Conservation (phyloP, 1,140 invertebrate genomes). For the Pseudomyrmex pallidus region DNA sequence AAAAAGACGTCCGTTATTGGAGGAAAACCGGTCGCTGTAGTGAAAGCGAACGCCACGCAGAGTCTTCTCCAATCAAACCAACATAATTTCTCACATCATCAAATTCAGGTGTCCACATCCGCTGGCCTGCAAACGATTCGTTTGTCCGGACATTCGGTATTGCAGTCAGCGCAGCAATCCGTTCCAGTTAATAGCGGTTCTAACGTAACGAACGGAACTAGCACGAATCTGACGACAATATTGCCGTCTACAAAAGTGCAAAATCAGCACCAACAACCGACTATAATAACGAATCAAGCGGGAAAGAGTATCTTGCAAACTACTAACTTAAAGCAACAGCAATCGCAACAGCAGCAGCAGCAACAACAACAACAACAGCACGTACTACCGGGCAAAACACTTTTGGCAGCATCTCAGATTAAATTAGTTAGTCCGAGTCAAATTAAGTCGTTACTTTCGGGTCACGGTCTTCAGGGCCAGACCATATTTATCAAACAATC, state of each 20-base stretch:
- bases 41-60: constrained; percentile 80
- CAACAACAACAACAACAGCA: constrained; percentile 78
- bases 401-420: constrained; percentile 81
- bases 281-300: constrained; percentile 80
- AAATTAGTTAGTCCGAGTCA: constrained; percentile 83
- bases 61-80: constrained; percentile 84
- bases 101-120: constrained; percentile 84
- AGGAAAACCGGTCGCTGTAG: constrained; percentile 83
- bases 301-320: constrained; percentile 83
- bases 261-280: constrained; percentile 75
- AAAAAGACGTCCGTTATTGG: constrained; percentile 75
- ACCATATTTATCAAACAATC: constrained; percentile 85
- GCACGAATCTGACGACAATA: constrained; percentile 79
- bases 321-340: constrained; percentile 81
- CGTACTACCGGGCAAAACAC: constrained; percentile 81
- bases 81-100: constrained; percentile 83
- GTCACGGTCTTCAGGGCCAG: constrained; percentile 83
- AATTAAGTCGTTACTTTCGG: constrained; percentile 82
- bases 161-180: constrained; percentile 80
- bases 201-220: constrained; percentile 67
- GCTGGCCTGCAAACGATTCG: constrained; percentile 86
- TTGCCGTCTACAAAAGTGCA: constrained; percentile 79
- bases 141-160: constrained; percentile 84
- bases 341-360: constrained; percentile 70
- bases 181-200: constrained; percentile 67